A percentile compares a stretch with the other conserved stretches of the same genome.
Conservation (phyloP, 1,140 invertebrate species). For the Conopomorpha cramerella region DNA sequence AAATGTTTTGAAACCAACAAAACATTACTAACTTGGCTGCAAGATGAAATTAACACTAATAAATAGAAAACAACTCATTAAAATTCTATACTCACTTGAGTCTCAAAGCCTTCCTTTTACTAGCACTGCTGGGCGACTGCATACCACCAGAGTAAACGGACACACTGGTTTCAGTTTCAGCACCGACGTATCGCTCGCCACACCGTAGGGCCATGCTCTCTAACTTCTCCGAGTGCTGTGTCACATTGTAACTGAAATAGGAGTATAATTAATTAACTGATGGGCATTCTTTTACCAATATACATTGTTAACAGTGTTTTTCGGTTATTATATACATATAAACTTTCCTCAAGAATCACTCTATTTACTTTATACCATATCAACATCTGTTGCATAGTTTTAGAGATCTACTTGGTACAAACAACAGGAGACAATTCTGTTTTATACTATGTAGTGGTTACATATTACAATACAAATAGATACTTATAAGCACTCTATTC, state of each 20-base stretch:
- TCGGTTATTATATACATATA: too few relatives aligned
- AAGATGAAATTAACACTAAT: not conserved
- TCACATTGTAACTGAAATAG: constrained; percentile 65
- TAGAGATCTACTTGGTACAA: not conserved
- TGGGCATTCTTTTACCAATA: too few relatives aligned
- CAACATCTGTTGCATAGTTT: not conserved
- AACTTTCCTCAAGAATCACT: too few relatives aligned
- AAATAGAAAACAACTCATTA: not conserved
- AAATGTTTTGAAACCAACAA: too few relatives aligned
- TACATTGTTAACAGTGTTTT: too few relatives aligned
- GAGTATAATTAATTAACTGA: too few relatives aligned
- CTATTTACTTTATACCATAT: too few relatives aligned
- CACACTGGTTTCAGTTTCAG: constrained; percentile 67
- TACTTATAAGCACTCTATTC: too few relatives aligned
- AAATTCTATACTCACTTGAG: constrained; percentile 33
- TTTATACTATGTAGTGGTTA: not conserved
- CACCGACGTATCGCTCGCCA: constrained; percentile 65
- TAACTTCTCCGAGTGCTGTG: constrained; percentile 64
- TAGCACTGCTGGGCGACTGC: constrained; percentile 59
- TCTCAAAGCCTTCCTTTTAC: constrained; percentile 57
- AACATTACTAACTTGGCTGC: too few relatives aligned
- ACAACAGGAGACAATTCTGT: not conserved
- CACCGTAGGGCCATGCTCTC: constrained; percentile 64
- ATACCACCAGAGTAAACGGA: constrained; percentile 62
- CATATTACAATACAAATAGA: too few relatives aligned